A percentile compares a stretch with the other conserved stretches of the same genome.
phyloP scores from a whole-genome alignment of 2,797 vertebrate species.

The Chelon auratus region DNA sequence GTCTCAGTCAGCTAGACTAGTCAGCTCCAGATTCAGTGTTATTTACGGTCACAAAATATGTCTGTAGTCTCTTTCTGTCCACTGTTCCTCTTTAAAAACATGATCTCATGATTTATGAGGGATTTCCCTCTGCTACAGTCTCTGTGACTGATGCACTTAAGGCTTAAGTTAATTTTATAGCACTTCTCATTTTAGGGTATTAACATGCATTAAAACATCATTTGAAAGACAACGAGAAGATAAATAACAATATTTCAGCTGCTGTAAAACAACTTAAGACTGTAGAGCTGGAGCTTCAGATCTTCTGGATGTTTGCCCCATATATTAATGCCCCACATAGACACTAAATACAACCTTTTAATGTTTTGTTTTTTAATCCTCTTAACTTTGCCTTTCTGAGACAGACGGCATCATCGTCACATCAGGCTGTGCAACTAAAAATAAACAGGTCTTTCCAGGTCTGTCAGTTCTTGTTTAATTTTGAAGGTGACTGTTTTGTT shows the following conservation, averaged over 20 bases:
- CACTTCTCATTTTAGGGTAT: neutral
- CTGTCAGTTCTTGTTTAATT: neutral
- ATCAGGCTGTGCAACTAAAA: neutral
- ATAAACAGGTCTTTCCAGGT: neutral
- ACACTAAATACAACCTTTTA: neutral
- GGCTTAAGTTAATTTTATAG: neutral
- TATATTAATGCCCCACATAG: neutral
- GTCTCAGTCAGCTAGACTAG: neutral
- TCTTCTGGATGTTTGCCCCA: neutral
- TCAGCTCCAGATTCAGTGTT: neutral
- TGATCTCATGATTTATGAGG: constrained; percentile 8
- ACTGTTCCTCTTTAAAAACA: constrained; percentile 28
- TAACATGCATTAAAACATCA: constrained; percentile 2
- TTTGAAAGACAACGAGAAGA: neutral
- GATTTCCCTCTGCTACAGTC: constrained; percentile 15
- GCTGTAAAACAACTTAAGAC: neutral
- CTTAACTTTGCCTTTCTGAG: neutral
- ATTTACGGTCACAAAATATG: neutral
- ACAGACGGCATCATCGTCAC: neutral
- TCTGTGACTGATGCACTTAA: constrained; percentile 18
- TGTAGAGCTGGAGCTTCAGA: neutral
- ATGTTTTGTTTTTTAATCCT: constrained; percentile 16
- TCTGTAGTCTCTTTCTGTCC: constrained; percentile 11
- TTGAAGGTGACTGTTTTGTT: neutral
- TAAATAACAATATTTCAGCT: neutral